Conservation (phyloP, 2,113 vertebrate genomes). For the Phylloscopus trochiloides region DNA sequence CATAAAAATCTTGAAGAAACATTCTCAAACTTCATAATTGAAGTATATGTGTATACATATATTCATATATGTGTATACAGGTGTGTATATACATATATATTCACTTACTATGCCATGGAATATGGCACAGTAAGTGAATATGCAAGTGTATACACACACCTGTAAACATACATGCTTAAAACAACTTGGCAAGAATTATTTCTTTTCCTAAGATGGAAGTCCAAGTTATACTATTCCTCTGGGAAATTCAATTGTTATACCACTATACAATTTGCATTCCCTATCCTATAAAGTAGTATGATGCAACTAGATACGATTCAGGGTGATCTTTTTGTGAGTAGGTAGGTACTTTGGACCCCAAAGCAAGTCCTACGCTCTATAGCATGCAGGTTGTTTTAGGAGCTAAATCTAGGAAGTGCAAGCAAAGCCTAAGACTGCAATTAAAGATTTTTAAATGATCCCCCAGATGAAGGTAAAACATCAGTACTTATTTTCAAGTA, state of each 20-base stretch:
- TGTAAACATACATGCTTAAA: neutral
- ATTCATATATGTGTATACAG: too few relatives aligned
- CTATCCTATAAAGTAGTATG: neutral
- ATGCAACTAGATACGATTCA: neutral
- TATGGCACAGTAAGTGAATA: neutral
- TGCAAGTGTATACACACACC: neutral
- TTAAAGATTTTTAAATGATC: neutral
- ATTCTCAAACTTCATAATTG: neutral
- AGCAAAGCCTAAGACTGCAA: neutral
- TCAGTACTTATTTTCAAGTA: neutral
- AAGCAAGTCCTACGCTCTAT: accelerated
- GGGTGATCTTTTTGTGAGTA: neutral
- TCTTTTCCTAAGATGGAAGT: neutral
- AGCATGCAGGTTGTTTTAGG: neutral
- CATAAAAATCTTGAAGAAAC: neutral
- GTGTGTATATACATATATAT: too few relatives aligned
- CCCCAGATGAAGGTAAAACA: neutral
- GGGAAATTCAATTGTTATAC: neutral
- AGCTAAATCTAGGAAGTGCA: neutral
- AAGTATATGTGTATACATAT: too few relatives aligned
- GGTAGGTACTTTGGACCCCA: neutral
- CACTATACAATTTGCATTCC: neutral
- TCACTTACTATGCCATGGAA: neutral
- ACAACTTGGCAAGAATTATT: neutral
- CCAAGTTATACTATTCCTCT: neutral